Base-by-base conservation (phyloP, 2,888 invertebrate genomes). In the Pammene fasciana region DNA sequence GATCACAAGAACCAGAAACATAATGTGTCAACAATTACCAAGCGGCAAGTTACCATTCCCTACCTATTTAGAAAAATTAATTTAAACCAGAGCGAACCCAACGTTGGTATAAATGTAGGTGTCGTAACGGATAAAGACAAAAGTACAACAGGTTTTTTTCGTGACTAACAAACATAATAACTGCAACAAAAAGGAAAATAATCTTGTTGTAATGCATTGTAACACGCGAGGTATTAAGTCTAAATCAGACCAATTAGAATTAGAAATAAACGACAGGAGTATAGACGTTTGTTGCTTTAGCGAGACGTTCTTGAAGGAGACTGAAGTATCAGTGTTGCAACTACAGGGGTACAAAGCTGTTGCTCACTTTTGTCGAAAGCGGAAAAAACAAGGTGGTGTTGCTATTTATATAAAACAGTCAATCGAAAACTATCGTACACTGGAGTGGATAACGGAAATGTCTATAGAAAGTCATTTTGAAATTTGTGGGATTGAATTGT, bases 391-490 rank as follows among this genome's bases (percentile, higher is more conserved):
- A 43, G 43, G 43, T 8, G 43, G 43, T 11, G 43, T 43, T 43
- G 43, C 43, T 8, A 43, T 43, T 11, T 43, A 43, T 10, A 43
- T 43, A 43, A 43, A 43, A 36, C 36, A 36, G 7, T 36, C 36
- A 36, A 36, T 36, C 7, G 36, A 36, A 36, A 36, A 36, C 36
- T 36, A 36, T 7, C 36, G 36, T 7, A 36, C 36, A 6, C 7
- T 36, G 36, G 36, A 7, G 36, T 36, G 36, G 36, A 7, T 36
- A 36, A 36, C 36, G 4, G 7, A 36, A 36, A 36, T 50, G 48
- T 50, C 62, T 16, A 7, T 62, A 0, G 62, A 62, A n/a, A 41
- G 62, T 50, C 62, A 62, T 18, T 62, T 62, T 41, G 62, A 62
- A 62, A 13, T 34, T 7, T 62, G 62, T 62, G 50, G 54, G 6